phyloP scores from a whole-genome alignment of 2,888 invertebrate species.

The Orgyia antiqua region DNA sequence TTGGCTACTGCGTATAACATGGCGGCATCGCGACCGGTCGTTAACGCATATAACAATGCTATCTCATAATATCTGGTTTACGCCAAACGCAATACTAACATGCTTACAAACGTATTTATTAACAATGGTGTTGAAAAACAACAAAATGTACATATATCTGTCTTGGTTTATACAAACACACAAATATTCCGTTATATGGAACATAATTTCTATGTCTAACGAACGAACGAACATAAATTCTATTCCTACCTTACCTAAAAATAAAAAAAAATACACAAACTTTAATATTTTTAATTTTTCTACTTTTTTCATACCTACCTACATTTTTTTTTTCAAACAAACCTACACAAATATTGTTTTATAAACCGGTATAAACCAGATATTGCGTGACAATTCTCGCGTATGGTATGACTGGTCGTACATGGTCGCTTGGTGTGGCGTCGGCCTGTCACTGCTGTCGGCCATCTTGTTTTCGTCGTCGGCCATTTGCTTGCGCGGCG shows the following conservation, averaged over 20 bases:
- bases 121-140: constrained; percentile 49
- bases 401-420: constrained; percentile 97
- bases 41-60: constrained; percentile 56
- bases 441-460: constrained; percentile 92
- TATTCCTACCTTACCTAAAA: too few species aligned
- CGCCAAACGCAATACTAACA: constrained; percentile 70
- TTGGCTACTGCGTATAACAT: constrained; percentile 59
- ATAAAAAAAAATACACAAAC: background rate
- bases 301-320: background rate
- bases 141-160: constrained; percentile 15
- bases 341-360: constrained; percentile 2
- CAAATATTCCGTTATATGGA: too few species aligned
- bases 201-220: too few species aligned
- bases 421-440: constrained; percentile 97
- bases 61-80: constrained; percentile 75
- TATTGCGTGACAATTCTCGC: constrained; percentile 90
- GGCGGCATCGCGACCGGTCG: constrained; percentile 46
- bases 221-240: too few species aligned
- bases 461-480: constrained; percentile 96
- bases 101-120: constrained; percentile 48
- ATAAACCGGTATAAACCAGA: constrained; percentile 78
- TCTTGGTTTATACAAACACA: background rate
- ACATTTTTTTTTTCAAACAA: too few species aligned
- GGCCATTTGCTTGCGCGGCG: constrained; percentile 95
- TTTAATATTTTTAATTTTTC: background rate